Evolutionary conservation across 2,113 vertebrate species (phyloP), one percentile per base, ranked within the genome.

Genomic region (Rhinichthys klamathensis): DNA sequence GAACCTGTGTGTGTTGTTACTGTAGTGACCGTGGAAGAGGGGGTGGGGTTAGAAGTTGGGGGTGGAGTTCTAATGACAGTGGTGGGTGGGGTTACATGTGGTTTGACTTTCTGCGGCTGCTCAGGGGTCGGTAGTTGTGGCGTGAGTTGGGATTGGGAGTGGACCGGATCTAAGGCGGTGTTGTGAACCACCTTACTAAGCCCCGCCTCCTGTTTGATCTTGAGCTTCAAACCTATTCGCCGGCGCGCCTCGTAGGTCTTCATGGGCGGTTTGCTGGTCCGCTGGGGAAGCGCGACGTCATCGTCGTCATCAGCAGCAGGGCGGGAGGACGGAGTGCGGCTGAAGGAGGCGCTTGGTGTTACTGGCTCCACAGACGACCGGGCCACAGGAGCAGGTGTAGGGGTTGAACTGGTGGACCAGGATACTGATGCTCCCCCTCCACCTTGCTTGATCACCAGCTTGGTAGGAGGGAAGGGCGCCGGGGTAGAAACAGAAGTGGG

Each of bases 161-260:
- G 97, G 65, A 97, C 94, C 0, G 97, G 97, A 85, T 97, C 97
- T 88, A 98, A 89, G 0, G 97, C 97, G 0, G 97, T 98, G 93
- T 99, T 99, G 91, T 98, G 97, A 4, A 99, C 96, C 8, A 99
- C 97, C 87, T 98, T 98, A 85, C 96, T 96, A 75, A 97, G 94
- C 0, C 97, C 97, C 0, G 97, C 97, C 70, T 98, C 97, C 89
- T 99, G 97, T 82, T 98, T 99, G 93, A 99, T 99, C 92, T 99
- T 98, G 11, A 99, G 91, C 90, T 99, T 99, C 80, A 98, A 92
- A 18, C 97, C 96, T 0, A 98, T 98, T 35, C 97, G 94, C 73
- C 96, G 95, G 0, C 97, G 96, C 0, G 97, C 97, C 91, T 98
- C 97, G 3, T 99, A 98, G 5, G 97, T 98, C 89, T 98, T 98